These are phyloP conservation scores for Mesocricetus auratus DNA, from an alignment of 2,113 vertebrate species.

Conservation along the genomic window DNA sequence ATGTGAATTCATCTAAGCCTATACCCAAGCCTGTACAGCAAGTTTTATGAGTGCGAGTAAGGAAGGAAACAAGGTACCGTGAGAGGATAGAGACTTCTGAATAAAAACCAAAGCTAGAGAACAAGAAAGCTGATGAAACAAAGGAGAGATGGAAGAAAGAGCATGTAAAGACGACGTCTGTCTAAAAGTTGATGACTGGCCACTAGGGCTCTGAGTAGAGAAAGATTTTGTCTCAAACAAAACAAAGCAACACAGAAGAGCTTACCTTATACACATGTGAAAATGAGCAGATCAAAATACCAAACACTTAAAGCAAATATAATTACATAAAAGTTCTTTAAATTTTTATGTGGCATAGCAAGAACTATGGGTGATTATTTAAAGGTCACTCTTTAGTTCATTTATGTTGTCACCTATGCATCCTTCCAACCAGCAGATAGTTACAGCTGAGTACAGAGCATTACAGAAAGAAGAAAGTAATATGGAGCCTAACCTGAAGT, in stretches of 20 bases:
- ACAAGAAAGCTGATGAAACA: not conserved
- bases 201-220: not conserved
- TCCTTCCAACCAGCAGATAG: not conserved
- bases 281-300: slow-evolving; percentile 7
- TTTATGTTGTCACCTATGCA: not conserved
- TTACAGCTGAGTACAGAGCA: not conserved
- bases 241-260: not conserved
- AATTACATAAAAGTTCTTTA: not conserved
- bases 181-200: not conserved
- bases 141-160: not conserved
- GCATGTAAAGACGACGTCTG: not conserved
- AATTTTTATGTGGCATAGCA: not conserved
- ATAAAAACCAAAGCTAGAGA: not conserved
- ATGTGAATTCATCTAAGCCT: not conserved
- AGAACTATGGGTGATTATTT: not conserved
- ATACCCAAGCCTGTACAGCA: not conserved
- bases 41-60: not conserved
- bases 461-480: too few relatives aligned
- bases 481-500: not conserved
- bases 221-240: not conserved
- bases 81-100: not conserved
- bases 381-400: not conserved
- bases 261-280: not conserved
- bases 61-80: not conserved
- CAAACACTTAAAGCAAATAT: not conserved